A percentile compares a stretch with the other conserved stretches of the same genome.
Conservation (phyloP, 2,797 vertebrate species). For the Crax fasciolata region DNA sequence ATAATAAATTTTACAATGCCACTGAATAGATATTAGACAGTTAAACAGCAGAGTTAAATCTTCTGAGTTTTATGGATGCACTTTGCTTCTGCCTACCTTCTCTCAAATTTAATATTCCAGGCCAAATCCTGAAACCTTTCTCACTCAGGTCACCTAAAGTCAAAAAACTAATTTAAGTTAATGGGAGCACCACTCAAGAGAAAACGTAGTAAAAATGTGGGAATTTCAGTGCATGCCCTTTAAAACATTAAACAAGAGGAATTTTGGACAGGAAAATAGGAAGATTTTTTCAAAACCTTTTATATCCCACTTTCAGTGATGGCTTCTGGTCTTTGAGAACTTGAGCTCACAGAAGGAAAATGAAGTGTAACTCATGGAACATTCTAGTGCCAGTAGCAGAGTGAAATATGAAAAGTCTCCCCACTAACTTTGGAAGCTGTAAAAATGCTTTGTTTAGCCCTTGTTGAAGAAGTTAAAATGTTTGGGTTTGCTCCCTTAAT, state of each 20-base stretch:
- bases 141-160: not conserved
- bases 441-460: not conserved
- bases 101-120: not conserved
- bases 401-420: not conserved
- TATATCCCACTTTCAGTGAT: not conserved
- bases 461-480: not conserved
- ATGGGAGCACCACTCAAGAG: not conserved
- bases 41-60: conserved; percentile 7
- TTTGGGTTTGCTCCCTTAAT: not conserved
- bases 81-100: not conserved
- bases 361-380: not conserved
- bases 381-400: not conserved
- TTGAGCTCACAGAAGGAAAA: not conserved
- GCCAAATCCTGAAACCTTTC: not conserved
- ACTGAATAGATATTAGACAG: not conserved
- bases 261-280: not conserved
- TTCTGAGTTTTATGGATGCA: not conserved
- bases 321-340: not conserved
- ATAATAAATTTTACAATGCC: not conserved
- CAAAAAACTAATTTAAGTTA: not conserved
- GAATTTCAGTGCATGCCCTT: not conserved
- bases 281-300: not conserved
- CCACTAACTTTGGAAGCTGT: not conserved
- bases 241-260: not conserved
- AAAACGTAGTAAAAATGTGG: not conserved